A percentile compares a stretch with the other conserved stretches of the same genome.
phyloP scores from a whole-genome alignment of 2,113 vertebrate species.

The Sinocyclocheilus maitianheensis region DNA sequence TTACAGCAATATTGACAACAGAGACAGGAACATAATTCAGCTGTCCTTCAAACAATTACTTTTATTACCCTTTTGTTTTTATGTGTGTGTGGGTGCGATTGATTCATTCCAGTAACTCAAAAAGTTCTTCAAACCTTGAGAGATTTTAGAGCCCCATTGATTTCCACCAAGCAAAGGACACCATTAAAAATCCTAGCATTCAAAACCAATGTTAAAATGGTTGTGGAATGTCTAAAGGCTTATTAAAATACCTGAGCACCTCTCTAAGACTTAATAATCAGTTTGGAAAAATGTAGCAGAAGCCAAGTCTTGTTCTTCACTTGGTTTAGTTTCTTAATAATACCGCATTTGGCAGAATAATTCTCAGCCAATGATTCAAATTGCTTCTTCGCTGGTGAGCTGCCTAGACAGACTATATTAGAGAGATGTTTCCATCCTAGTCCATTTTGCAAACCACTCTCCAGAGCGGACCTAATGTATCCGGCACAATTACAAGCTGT shows the following conservation, averaged over 20 bases:
- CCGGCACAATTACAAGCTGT: constrained; percentile 8
- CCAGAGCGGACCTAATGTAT: neutral
- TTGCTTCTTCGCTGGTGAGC: neutral
- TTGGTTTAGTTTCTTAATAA: neutral
- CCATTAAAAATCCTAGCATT: neutral
- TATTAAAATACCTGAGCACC: neutral
- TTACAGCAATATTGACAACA: constrained; percentile 14
- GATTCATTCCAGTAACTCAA: neutral
- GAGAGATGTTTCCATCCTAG: neutral
- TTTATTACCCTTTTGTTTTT: constrained; percentile 27
- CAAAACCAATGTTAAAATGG: neutral
- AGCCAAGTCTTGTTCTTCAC: neutral
- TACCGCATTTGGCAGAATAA: neutral
- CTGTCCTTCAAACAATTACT: constrained; percentile 18
- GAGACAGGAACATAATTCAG: neutral
- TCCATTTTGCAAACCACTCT: constrained; percentile 17
- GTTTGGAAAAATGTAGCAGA: neutral
- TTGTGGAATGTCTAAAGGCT: neutral
- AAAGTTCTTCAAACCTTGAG: neutral
- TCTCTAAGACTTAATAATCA: neutral
- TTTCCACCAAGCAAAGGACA: neutral
- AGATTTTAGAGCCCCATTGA: neutral
- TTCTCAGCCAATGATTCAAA: neutral
- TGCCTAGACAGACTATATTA: constrained; percentile 25
- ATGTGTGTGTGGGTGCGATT: neutral